Evolutionary conservation across 2,113 vertebrate species (phyloP), one percentile per base, ranked within the genome.

Genomic region (Pteruthius melanotis): DNA sequence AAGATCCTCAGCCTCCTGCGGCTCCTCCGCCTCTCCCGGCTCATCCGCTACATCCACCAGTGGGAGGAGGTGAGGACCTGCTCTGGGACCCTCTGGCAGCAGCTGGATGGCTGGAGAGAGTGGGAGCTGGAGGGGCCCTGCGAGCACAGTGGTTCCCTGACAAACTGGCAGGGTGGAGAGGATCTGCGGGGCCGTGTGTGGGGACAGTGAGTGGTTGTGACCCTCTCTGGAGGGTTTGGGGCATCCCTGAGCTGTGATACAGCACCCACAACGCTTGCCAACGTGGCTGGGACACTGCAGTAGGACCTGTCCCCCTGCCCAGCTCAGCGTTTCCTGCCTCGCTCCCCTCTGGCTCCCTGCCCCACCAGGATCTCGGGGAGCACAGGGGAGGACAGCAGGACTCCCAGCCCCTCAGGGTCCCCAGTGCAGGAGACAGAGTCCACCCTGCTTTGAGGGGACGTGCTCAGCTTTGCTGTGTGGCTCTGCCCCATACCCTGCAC

Each of bases 11-110:
- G 99, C 94, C 96, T 99, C n/a, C 98, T 99, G 69, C 98, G 99
- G 5, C 98, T 99, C 30, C 98, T 99, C 5, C 98, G 99, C n/a
- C 98, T 99, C 59, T 99, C 99, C 2, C 98, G 99, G 33, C 99
- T 99, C 97, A 99, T 99, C 95, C 98, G 99, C 27, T 99, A 99
- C 97, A 99, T 99, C 93, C 99, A 99, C 97, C 99, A 99, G 93
- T 99, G 99, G 99, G 99, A 99, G 96, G 99, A 99, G 99, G 99
- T 99, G 98, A 98, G 98, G 24, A 12, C 13, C 44, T 31, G 63
- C 63, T 7, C 2, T 10, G 16, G 66, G 31, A 44, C 37, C 4
- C 8, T 11, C 45, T 10, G 27, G 30, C 33, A 45, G 45, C 39
- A 13, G 60, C 52, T 37, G 68, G 15, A 6, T 37, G 68, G 21